Evolutionary conservation across 1,140 invertebrate genomes (phyloP).

Genomic region (Ceratoteleas bidentatus): DNA sequence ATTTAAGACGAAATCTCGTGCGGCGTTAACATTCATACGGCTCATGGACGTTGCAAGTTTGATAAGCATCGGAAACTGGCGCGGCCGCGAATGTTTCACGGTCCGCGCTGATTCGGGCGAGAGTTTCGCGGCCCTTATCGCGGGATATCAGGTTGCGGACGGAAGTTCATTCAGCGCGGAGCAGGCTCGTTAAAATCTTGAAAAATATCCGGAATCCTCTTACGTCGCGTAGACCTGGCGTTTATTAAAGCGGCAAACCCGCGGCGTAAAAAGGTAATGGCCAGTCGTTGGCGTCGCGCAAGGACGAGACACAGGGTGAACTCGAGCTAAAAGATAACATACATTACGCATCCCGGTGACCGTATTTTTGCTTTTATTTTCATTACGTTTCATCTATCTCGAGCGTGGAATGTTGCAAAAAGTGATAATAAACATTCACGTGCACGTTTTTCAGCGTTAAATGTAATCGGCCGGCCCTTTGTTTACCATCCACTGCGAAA

Average conservation of each 20-base stretch:
- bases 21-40: slow-evolving; percentile 33
- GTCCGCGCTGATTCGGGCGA: slow-evolving; percentile 1
- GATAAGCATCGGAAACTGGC: slow-evolving; percentile 36
- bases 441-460: slow-evolving; percentile 5
- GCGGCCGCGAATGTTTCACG: slow-evolving; percentile 28
- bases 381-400: slow-evolving; percentile 50
- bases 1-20: slow-evolving; percentile 28
- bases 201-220: slow-evolving; percentile 70
- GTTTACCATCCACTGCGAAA: neutral
- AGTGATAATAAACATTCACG: slow-evolving; percentile 41
- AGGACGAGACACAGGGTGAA: slow-evolving; percentile 61
- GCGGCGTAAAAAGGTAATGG: slow-evolving; percentile 68
- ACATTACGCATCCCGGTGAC: slow-evolving; percentile 58
- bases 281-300: slow-evolving; percentile 61
- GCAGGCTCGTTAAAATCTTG: slow-evolving; percentile 68
- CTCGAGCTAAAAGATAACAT: slow-evolving; percentile 66
- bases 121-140: slow-evolving; percentile 29
- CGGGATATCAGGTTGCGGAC: slow-evolving; percentile 43
- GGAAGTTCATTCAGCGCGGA: slow-evolving; percentile 60
- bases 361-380: slow-evolving; percentile 62
- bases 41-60: slow-evolving; percentile 37
- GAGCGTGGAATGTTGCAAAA: slow-evolving; percentile 36
- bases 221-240: slow-evolving; percentile 62
- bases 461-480: slow-evolving; percentile 21
- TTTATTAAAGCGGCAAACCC: slow-evolving; percentile 69